Evolutionary conservation across 2,888 invertebrate genomes (phyloP), one percentile per base, ranked within the genome.

Genomic region (Volucella inanis): DNA sequence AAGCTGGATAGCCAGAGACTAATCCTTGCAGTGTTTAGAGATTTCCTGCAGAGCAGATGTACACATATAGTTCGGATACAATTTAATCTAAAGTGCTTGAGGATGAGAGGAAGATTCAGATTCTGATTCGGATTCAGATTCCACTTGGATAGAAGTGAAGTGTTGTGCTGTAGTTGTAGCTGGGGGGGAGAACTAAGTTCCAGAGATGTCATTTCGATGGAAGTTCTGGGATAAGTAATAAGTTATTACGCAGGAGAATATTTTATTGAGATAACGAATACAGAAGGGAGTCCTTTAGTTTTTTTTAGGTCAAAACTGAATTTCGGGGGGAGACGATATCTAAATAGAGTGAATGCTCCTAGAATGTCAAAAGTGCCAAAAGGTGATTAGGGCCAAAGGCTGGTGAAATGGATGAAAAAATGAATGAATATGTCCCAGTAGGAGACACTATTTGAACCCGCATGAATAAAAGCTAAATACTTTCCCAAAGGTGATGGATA

Each of bases 1-100:
- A 68, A 62, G 61, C 50, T 45, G 59, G 9, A 49, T 49, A 38
- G 38, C 38, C 39, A 71, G 50, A 50, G 64, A 78, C 74, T 83
- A 74, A 68, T 78, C 74, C 74, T 64, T 68, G 47, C 55, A 52
- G 68, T 78, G 72, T 83, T 83, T 78, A 74, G 50, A 50, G 78
- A 83, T 74, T 70, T 74, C 22, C 71, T 18, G 8, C 15, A 41
- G 15, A 45, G 39, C 65, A 61, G 59, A 61, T 76, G 68, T 74
- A 64, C 31, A 31, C 31, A 31, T 31, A 31, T 4, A 67, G 71
- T 55, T 54, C 65, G 18, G 57, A 72, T 72, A 83, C 65, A 78
- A 67, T 77, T 71, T 67, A 54, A 71, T 55, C 47, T 47, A 61
- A 70, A 61, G 64, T 64, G 57, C 64, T 72, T 45, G 14, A 47